A percentile compares a stretch with the other conserved stretches of the same genome.
Conservation (phyloP, 1,140 invertebrate species). For the Solen grandis region DNA sequence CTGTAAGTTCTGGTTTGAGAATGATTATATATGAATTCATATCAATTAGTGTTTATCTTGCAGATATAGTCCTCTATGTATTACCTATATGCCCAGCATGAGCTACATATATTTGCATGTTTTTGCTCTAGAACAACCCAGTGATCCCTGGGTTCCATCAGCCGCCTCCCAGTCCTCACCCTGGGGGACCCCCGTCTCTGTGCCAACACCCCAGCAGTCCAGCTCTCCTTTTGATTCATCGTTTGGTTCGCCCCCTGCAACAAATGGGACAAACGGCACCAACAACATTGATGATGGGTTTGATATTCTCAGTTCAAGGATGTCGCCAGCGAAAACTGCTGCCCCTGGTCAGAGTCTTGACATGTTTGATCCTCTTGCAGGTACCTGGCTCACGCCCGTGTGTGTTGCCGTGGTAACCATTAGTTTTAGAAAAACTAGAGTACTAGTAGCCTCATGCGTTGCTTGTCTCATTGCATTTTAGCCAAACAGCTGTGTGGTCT, state of each 20-base stretch:
- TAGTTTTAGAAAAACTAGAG: no score
- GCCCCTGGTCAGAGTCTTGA: constrained; percentile 38
- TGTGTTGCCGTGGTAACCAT: constrained; percentile 39
- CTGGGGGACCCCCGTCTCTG: constrained; percentile 10
- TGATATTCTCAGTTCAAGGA: constrained; percentile 48
- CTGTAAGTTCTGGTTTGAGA: no score
- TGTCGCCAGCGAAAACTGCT: constrained; percentile 19
- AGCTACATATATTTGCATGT: no score
- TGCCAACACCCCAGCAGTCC: background rate
- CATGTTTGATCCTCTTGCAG: constrained; percentile 55
- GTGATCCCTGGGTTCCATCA: constrained; percentile 33
- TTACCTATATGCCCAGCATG: no score
- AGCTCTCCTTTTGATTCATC: constrained; percentile 24
- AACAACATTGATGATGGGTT: constrained; percentile 53
- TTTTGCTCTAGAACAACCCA: no score
- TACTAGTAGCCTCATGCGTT: no score
- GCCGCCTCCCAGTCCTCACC: background rate
- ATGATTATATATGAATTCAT: no score
- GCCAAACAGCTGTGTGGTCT: no score
- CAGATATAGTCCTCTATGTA: no score
- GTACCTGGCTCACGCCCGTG: constrained; percentile 50
- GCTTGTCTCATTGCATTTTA: no score
- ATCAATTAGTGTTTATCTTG: no score
- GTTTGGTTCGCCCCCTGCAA: background rate
- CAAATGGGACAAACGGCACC: constrained; percentile 46